A percentile compares a stretch with the other conserved stretches of the same genome.
Conservation (phyloP, 92 coral and sea anemone genomes). For the Paramuricea clavata region DNA sequence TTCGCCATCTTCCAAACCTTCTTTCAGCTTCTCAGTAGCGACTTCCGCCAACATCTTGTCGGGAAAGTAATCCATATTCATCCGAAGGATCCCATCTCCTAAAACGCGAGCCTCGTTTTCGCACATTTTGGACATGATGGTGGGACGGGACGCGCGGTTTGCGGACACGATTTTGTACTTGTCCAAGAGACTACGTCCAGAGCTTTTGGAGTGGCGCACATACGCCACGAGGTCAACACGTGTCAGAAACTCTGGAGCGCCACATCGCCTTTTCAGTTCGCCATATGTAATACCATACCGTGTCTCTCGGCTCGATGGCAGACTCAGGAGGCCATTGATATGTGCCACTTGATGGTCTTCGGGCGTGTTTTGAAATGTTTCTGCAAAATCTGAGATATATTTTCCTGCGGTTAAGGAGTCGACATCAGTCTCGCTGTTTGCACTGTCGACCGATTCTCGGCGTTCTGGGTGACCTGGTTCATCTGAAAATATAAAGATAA, state of each 20-base stretch:
- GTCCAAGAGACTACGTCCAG: slow-evolving; percentile 91
- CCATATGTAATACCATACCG: slow-evolving; percentile 90
- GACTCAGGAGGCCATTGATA: slow-evolving; percentile 90
- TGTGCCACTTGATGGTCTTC: slow-evolving; percentile 91
- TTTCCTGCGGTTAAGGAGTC: slow-evolving; percentile 8
- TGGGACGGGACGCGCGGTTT: slow-evolving; percentile 88
- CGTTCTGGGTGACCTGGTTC: background rate
- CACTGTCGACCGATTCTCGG: slow-evolving; percentile 15
- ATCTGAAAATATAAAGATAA: background rate
- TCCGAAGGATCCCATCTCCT: slow-evolving; percentile 90
- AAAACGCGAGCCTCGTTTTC: slow-evolving; percentile 91
- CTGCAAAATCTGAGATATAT: slow-evolving; percentile 44
- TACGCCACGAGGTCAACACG: slow-evolving; percentile 97
- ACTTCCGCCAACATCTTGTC: slow-evolving; percentile 73
- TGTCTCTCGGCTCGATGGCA: slow-evolving; percentile 92
- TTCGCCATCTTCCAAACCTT: slow-evolving; percentile 69
- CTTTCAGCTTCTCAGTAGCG: slow-evolving; percentile 30
- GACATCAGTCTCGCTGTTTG: slow-evolving; percentile 7
- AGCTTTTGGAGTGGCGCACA: slow-evolving; percentile 96
- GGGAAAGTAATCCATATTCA: slow-evolving; percentile 93
- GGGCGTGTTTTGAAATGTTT: slow-evolving; percentile 7
- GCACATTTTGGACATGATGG: slow-evolving; percentile 92
- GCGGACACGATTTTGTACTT: slow-evolving; percentile 85
- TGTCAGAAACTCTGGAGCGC: slow-evolving; percentile 88
- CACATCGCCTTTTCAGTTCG: slow-evolving; percentile 88